Conservation (phyloP, 1,140 invertebrate genomes). For the Palaemon carinicauda region DNA sequence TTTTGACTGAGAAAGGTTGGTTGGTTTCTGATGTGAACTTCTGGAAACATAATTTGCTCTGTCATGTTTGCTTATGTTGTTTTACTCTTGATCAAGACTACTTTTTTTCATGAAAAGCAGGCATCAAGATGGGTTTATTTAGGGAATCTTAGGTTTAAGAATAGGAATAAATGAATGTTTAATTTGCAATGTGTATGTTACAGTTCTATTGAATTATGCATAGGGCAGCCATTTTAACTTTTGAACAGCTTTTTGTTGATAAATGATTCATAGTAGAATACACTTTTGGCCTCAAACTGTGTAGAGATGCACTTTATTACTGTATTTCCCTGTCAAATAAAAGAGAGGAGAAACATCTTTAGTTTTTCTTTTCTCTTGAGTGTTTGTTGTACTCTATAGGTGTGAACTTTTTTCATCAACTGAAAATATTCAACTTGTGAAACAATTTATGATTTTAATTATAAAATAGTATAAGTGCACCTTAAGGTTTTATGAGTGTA, state of each 20-base stretch:
- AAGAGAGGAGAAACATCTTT: not conserved
- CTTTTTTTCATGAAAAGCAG: not conserved
- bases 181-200: no score
- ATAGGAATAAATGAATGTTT: no score
- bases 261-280: no score
- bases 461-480: not conserved
- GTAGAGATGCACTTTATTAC: not conserved
- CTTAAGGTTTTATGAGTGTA: not conserved
- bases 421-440: not conserved
- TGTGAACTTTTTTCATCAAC: not conserved
- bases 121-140: not conserved
- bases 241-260: no score
- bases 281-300: no score
- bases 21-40: not conserved
- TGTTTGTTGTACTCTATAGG: not conserved
- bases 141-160: no score
- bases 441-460: not conserved
- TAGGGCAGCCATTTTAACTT: no score
- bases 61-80: constrained; percentile 29
- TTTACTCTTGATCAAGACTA: constrained; percentile 24
- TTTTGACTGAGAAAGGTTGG: not conserved
- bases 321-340: not conserved
- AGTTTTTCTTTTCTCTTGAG: not conserved
- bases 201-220: no score
- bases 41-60: constrained; percentile 25